phyloP scores from a whole-genome alignment of 2,113 vertebrate species.

The Anarrhichthys ocellatus region DNA sequence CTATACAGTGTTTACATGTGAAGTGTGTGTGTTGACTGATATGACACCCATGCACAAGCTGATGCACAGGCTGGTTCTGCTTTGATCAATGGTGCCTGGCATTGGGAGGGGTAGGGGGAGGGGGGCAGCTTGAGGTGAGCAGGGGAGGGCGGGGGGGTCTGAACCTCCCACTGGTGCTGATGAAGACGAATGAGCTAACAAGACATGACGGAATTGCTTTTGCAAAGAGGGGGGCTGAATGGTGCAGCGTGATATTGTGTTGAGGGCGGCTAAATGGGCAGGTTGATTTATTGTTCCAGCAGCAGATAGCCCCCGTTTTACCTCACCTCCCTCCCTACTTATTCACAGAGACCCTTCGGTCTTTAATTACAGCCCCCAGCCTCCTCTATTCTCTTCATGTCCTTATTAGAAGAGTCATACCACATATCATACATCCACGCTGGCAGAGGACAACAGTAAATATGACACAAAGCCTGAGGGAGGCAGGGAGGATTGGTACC shows the following conservation, averaged over 20 bases:
- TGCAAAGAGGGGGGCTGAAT: constrained; percentile 60
- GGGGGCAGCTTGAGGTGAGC: constrained; percentile 27
- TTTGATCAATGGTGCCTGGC: constrained; percentile 82
- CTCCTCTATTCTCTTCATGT: constrained; percentile 65
- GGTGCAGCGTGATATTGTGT: constrained; percentile 66
- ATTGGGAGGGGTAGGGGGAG: constrained; percentile 33
- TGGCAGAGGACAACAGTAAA: constrained; percentile 47
- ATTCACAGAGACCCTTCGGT: constrained; percentile 66
- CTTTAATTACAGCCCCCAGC: constrained; percentile 79
- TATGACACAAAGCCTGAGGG: constrained; percentile 31
- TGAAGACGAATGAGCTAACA: constrained; percentile 84
- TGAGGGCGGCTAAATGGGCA: constrained; percentile 69
- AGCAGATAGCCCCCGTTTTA: constrained; percentile 65
- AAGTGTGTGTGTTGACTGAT: constrained; percentile 25
- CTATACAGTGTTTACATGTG: too few species aligned
- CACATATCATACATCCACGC: constrained; percentile 64
- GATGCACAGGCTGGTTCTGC: constrained; percentile 69
- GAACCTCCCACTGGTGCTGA: constrained; percentile 78
- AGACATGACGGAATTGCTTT: constrained; percentile 84
- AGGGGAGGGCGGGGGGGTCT: constrained; percentile 34
- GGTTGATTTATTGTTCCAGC: constrained; percentile 79
- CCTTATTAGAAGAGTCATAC: constrained; percentile 70
- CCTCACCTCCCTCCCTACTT: constrained; percentile 59
- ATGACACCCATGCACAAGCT: constrained; percentile 67
- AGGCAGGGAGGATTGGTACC: background rate